phyloP scores from a whole-genome alignment of 2,797 vertebrate species.

The Eupleurogrammus muticus region DNA sequence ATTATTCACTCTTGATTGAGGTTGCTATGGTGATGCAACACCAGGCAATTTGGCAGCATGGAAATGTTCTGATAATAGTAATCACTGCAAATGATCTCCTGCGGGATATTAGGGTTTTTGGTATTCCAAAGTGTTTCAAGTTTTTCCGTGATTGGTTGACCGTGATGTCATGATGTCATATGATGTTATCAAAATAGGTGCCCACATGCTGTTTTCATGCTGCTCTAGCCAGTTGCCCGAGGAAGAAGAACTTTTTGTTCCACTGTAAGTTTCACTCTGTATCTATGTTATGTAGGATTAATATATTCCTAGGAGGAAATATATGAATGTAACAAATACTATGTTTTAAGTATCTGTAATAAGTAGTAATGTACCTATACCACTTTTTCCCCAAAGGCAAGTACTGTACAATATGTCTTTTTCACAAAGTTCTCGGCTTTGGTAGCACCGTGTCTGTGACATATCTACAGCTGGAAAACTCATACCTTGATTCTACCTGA shows the following conservation, averaged over 20 bases:
- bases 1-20: not conserved
- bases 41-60: slow-evolving; percentile 9
- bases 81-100: slow-evolving; percentile 5
- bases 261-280: too few species aligned
- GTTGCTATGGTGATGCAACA: not conserved
- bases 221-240: not conserved
- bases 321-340: too few species aligned
- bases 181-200: not conserved
- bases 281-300: too few species aligned
- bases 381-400: too few species aligned
- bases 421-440: too few species aligned
- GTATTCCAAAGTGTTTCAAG: not conserved
- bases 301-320: not conserved
- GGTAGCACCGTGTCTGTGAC: too few species aligned
- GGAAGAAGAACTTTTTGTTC: too few species aligned
- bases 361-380: too few species aligned
- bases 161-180: not conserved
- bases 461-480: too few species aligned
- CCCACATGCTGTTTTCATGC: not conserved
- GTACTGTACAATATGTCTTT: too few species aligned
- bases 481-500: too few species aligned
- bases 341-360: too few species aligned
- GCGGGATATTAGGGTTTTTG: not conserved
- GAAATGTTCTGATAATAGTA: slow-evolving; percentile 2
- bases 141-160: not conserved